Evolutionary conservation across 2,888 invertebrate genomes (phyloP), one percentile per base, ranked within the genome.

Genomic region (Eupithecia subfuscata): DNA sequence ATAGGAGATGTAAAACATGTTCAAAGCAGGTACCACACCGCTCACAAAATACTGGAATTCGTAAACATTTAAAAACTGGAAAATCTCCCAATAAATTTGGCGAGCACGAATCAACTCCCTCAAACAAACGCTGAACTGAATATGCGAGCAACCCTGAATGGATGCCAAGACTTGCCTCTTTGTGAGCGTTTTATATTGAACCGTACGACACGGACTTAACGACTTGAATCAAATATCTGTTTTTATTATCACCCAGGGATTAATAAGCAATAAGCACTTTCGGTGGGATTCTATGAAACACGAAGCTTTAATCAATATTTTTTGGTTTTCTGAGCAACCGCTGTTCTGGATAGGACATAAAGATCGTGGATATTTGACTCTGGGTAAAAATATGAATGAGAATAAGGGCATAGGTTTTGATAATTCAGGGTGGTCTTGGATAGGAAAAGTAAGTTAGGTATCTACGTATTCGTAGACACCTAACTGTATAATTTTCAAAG

Each of bases 91-190:
- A 91, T 89, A 90, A 87, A 90, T 90, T 90, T 90, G 89, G 89
- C 88, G 83, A 85, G 82, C 83, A 85, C 85, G 84, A 86, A 86
- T 85, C 88, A 79, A 81, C 78, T 81, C 78, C 75, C 88, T 90
- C 91, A 89, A 89, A 92, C 91, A 91, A 90, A 89, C 88, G 89
- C 83, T 87, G 88, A 88, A 91, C 91, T 91, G 92, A 93, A 93
- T 93, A 92, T 92, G 91, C 89, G 90, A 85, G 85, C 88, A 77
- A 81, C 79, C 65, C 78, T 76, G 81, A 87, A 89, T 86, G 84
- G 88, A 84, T 94, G 93, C 93, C 93, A 93, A 93, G 85, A 87
- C 85, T 82, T 78, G 80, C 80, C 86, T 85, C 86, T 81, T 82
- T 69, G 67, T 48, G 76, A 77, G 72, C 37, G 75, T 77, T 73